Conservation (phyloP, 2,888 invertebrate species). For the Ferrisia virgata region DNA sequence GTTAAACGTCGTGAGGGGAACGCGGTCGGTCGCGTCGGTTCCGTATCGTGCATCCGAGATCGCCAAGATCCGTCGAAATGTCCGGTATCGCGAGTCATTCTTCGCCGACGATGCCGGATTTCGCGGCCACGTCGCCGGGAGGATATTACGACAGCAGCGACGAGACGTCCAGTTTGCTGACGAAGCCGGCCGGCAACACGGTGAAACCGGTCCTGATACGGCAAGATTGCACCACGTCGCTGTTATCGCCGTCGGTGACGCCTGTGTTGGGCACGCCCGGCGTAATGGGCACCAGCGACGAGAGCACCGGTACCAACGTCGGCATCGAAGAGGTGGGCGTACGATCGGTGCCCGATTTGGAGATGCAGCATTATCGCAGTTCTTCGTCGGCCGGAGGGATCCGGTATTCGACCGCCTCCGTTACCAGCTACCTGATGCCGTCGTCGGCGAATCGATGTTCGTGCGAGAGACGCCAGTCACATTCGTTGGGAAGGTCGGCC, state of each 20-base stretch:
- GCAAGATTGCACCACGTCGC: slow-evolving; percentile 79
- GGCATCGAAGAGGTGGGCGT: slow-evolving; percentile 55
- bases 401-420: slow-evolving; percentile 43
- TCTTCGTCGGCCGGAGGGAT: slow-evolving; percentile 51
- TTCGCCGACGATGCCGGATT: slow-evolving; percentile 40
- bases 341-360: slow-evolving; percentile 77
- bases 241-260: slow-evolving; percentile 65
- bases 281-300: slow-evolving; percentile 71
- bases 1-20: not conserved
- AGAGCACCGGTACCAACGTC: slow-evolving; percentile 60
- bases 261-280: slow-evolving; percentile 66
- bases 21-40: not conserved
- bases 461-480: slow-evolving; percentile 77
- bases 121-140: slow-evolving; percentile 17
- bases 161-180: slow-evolving; percentile 76
- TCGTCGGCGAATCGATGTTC: slow-evolving; percentile 55
- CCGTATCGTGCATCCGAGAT: too few relatives aligned
- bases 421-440: slow-evolving; percentile 41
- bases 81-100: slow-evolving; percentile 41
- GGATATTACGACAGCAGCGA: slow-evolving; percentile 67
- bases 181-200: slow-evolving; percentile 54
- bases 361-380: slow-evolving; percentile 63
- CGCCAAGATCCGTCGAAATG: not conserved
- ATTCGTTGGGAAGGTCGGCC: slow-evolving; percentile 77
- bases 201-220: slow-evolving; percentile 76